Conservation (phyloP, 2,888 invertebrate genomes). For the Myathropa florea region DNA sequence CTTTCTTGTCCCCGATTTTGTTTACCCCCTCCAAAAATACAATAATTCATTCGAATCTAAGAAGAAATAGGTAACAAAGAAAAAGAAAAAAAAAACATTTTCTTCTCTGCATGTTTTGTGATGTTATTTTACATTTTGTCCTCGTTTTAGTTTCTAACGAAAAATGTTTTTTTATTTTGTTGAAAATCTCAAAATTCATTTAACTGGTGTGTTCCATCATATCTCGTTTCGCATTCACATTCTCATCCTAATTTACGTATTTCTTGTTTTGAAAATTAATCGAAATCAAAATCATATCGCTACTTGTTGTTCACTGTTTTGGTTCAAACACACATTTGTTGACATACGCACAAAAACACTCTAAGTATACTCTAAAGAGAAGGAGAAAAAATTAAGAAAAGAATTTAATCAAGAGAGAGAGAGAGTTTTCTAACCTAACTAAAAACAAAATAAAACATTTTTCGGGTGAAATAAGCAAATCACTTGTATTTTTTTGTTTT, state of each 20-base stretch:
- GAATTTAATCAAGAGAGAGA: slow-evolving; percentile 62
- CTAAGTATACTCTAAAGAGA: slow-evolving; percentile 71
- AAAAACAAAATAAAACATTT: slow-evolving; percentile 80
- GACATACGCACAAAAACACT: slow-evolving; percentile 69
- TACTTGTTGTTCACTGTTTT: slow-evolving; percentile 36
- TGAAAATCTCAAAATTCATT: slow-evolving; percentile 35
- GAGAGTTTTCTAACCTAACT: not conserved
- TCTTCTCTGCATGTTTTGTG: slow-evolving; percentile 46
- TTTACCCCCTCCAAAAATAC: slow-evolving; percentile 25
- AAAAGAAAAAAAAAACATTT: slow-evolving; percentile 25
- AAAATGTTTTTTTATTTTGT: slow-evolving; percentile 65
- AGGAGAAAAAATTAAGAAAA: slow-evolving; percentile 18
- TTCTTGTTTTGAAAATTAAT: not conserved
- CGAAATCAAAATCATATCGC: slow-evolving; percentile 2
- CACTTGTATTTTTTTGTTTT: slow-evolving; percentile 4
- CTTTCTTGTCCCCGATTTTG: slow-evolving; percentile 23
- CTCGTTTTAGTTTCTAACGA: slow-evolving; percentile 65
- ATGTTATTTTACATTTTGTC: slow-evolving; percentile 14
- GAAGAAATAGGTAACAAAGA: slow-evolving; percentile 12
- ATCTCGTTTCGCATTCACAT: slow-evolving; percentile 37
- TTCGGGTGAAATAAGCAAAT: slow-evolving; percentile 75
- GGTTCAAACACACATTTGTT: slow-evolving; percentile 67
- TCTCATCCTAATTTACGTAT: slow-evolving; percentile 12
- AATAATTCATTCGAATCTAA: slow-evolving; percentile 7
- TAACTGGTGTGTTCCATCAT: slow-evolving; percentile 31